A percentile compares a stretch with the other conserved stretches of the same genome.
phyloP scores from a whole-genome alignment of 2,113 vertebrate genomes.

The Sula dactylatra region DNA sequence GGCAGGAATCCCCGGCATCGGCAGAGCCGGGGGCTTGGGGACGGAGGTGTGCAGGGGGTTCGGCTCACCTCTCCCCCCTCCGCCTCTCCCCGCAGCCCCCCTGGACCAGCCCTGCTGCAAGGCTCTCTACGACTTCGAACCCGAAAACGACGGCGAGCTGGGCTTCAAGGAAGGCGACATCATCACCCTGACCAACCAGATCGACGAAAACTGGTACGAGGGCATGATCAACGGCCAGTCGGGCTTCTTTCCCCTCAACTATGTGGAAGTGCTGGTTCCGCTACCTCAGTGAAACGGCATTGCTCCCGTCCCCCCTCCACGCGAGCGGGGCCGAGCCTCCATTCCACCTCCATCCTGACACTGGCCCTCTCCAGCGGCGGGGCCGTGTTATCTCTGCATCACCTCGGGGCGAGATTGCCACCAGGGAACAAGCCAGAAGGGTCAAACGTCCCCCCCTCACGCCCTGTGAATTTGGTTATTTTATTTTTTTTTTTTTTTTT shows the following conservation, averaged over 20 bases:
- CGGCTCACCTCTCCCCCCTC: background rate
- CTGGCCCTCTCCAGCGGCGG: background rate
- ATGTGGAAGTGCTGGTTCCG: conserved; percentile 93
- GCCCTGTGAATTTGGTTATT: background rate
- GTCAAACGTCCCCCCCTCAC: background rate
- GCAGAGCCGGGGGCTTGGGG: background rate
- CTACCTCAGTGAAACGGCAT: conserved; percentile 83
- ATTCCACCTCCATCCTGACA: background rate
- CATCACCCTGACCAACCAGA: conserved; percentile 98
- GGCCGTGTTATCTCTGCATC: background rate
- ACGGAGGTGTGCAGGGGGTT: accelerated
- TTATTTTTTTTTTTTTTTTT: background rate
- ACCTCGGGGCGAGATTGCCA: background rate
- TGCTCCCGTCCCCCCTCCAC: background rate
- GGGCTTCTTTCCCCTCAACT: conserved; percentile 98
- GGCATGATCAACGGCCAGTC: conserved; percentile 93
- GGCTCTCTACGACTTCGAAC: conserved; percentile 95
- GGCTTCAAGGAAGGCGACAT: conserved; percentile 95
- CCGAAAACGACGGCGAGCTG: conserved; percentile 94
- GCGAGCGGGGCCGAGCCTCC: background rate
- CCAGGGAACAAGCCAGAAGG: conserved; percentile 43
- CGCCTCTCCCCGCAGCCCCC: conserved; percentile 40
- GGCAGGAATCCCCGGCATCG: accelerated
- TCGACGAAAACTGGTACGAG: conserved; percentile 99
- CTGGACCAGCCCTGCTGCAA: conserved; percentile 95